phyloP scores from a whole-genome alignment of 92 coral and sea anemone genomes.

The Porites divaricata region DNA sequence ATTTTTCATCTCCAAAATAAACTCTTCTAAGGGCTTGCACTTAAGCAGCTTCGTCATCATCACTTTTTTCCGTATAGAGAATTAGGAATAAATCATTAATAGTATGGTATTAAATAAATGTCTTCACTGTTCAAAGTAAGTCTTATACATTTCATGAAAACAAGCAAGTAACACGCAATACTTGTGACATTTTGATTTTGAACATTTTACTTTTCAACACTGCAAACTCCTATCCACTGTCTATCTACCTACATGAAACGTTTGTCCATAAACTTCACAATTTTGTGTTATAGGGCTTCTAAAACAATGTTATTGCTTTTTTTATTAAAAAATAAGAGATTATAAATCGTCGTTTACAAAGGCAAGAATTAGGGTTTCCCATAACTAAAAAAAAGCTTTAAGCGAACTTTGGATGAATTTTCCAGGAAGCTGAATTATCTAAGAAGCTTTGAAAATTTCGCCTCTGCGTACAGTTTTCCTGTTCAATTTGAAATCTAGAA shows the following conservation, averaged over 20 bases:
- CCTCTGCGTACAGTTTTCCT: too few relatives aligned
- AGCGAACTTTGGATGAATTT: not conserved
- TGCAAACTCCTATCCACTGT: too few relatives aligned
- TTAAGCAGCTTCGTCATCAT: conserved; percentile 7
- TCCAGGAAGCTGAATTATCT: not conserved
- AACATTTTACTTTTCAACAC: too few relatives aligned
- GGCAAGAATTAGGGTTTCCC: not conserved
- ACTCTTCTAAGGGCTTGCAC: conserved; percentile 11
- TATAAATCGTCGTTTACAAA: not conserved
- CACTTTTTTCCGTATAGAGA: not conserved
- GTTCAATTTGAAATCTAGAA: too few relatives aligned
- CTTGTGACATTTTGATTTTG: not conserved
- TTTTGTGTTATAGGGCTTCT: not conserved
- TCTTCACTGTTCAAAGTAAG: not conserved
- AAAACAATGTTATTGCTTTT: too few relatives aligned
- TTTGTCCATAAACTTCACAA: not conserved
- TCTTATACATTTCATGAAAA: not conserved
- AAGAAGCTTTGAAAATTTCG: too few relatives aligned
- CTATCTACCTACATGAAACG: too few relatives aligned
- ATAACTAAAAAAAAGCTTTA: too few relatives aligned
- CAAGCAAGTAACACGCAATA: not conserved
- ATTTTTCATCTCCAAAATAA: not conserved
- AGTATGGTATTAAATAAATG: not conserved
- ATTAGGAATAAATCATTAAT: not conserved
- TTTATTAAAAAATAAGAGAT: not conserved